phyloP scores from a whole-genome alignment of 2,113 vertebrate genomes.

The Indicator indicator region DNA sequence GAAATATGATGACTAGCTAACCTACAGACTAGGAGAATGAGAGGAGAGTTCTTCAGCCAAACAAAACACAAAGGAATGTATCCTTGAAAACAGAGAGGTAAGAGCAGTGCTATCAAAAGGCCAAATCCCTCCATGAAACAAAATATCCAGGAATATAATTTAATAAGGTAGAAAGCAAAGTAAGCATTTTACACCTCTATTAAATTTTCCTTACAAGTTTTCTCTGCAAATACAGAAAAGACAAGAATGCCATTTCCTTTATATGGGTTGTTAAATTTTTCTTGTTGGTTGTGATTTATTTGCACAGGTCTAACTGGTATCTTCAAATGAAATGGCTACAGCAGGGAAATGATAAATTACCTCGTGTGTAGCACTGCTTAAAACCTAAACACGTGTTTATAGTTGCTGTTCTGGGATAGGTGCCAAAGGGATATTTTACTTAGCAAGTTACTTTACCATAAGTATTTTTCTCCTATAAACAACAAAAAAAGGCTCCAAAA shows the following conservation, averaged over 20 bases:
- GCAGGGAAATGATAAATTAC: slow-evolving; percentile 70
- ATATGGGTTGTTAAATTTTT: slow-evolving; percentile 40
- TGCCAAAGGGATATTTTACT: slow-evolving; percentile 64
- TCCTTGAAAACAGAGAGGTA: neutral
- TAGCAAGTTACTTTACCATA: slow-evolving; percentile 9
- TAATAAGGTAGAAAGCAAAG: slow-evolving; percentile 57
- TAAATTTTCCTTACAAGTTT: slow-evolving; percentile 48
- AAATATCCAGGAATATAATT: slow-evolving; percentile 39
- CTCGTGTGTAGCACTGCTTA: slow-evolving; percentile 45
- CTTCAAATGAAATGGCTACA: slow-evolving; percentile 47
- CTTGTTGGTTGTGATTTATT: slow-evolving; percentile 64
- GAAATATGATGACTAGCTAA: slow-evolving; percentile 2
- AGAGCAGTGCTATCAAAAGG: neutral
- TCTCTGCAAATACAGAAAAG: slow-evolving; percentile 44
- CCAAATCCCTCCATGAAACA: neutral
- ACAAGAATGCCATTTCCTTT: slow-evolving; percentile 19
- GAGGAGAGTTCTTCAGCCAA: slow-evolving; percentile 19
- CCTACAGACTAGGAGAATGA: neutral
- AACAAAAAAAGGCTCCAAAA: slow-evolving; percentile 10
- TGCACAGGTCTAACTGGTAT: slow-evolving; percentile 50
- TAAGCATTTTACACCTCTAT: slow-evolving; percentile 62
- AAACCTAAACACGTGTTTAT: slow-evolving; percentile 78
- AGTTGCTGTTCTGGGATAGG: slow-evolving; percentile 62
- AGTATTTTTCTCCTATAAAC: slow-evolving; percentile 11
- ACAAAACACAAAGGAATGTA: slow-evolving; percentile 32